Evolutionary conservation across 1,140 invertebrate genomes (phyloP).

Genomic region (Harlomillsia oculata): DNA sequence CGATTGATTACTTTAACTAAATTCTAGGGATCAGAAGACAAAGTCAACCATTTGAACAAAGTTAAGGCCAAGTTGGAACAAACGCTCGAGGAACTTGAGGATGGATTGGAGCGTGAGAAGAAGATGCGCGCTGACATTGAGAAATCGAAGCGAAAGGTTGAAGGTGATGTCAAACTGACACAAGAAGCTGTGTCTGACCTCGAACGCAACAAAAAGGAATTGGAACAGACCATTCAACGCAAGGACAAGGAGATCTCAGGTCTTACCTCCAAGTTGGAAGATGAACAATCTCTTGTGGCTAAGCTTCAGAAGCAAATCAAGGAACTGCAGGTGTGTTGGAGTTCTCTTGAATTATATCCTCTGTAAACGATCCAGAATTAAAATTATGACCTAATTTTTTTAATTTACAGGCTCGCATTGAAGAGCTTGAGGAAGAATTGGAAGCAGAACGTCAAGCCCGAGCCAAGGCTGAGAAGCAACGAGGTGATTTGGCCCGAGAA

Average conservation of each 20-base stretch:
- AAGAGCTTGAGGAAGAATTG: conserved; percentile 95
- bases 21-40: conserved; percentile 70
- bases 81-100: conserved; percentile 94
- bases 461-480: conserved; percentile 95
- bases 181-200: conserved; percentile 96
- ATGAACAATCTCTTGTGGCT: conserved; percentile 91
- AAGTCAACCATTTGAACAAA: conserved; percentile 98
- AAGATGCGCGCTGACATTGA: conserved; percentile 95
- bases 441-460: conserved; percentile 74
- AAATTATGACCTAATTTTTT: not conserved
- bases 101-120: conserved; percentile 96
- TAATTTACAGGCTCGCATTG: conserved; percentile 62
- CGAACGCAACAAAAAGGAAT: conserved; percentile 79
- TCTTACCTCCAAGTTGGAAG: conserved; percentile 89
- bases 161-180: conserved; percentile 95
- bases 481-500: conserved; percentile 88
- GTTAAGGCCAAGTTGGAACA: conserved; percentile 97
- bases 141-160: conserved; percentile 87
- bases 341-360: not conserved
- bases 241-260: conserved; percentile 96
- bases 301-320: conserved; percentile 98
- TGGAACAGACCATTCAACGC: conserved; percentile 90
- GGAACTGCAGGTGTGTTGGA: conserved; percentile 68
- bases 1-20: not conserved
- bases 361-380: not conserved